Evolutionary conservation across 30 jellyfish, hydroid and myxozoan species (phyloP).

Genomic region (Hydra vulgaris): DNA sequence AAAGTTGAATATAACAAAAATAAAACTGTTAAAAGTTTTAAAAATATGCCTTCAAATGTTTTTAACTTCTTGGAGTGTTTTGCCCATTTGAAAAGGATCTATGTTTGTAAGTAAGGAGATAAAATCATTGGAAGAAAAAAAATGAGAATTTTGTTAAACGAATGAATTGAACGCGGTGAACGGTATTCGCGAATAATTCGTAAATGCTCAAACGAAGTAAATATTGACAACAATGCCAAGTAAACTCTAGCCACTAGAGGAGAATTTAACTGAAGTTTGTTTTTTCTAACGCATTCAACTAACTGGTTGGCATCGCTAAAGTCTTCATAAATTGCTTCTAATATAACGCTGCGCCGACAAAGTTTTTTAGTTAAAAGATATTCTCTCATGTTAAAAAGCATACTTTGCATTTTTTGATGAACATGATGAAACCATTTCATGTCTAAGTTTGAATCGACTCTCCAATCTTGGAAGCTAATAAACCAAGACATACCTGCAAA

Average conservation of each 20-base stretch:
- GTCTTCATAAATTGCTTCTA: not conserved
- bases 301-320: not conserved
- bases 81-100: slow-evolving; percentile 74
- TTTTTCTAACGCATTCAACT: not conserved
- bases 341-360: not conserved
- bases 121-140: slow-evolving; percentile 65
- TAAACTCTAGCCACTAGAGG: slow-evolving; percentile 31
- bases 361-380: not conserved
- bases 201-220: slow-evolving; percentile 57
- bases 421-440: slow-evolving; percentile 27
- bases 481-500: not conserved
- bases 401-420: slow-evolving; percentile 15
- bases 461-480: not conserved
- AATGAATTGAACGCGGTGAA: slow-evolving; percentile 83
- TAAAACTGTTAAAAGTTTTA: too few relatives aligned
- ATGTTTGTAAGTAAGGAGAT: slow-evolving; percentile 68
- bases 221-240: slow-evolving; percentile 35
- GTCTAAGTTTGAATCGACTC: not conserved
- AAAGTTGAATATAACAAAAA: too few relatives aligned
- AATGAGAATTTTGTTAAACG: slow-evolving; percentile 65
- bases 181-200: slow-evolving; percentile 87
- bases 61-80: too few relatives aligned
- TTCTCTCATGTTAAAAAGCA: not conserved
- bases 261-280: not conserved
- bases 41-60: too few relatives aligned